Evolutionary conservation across 2,888 invertebrate genomes (phyloP).

Genomic region (Eulithis prunata): DNA sequence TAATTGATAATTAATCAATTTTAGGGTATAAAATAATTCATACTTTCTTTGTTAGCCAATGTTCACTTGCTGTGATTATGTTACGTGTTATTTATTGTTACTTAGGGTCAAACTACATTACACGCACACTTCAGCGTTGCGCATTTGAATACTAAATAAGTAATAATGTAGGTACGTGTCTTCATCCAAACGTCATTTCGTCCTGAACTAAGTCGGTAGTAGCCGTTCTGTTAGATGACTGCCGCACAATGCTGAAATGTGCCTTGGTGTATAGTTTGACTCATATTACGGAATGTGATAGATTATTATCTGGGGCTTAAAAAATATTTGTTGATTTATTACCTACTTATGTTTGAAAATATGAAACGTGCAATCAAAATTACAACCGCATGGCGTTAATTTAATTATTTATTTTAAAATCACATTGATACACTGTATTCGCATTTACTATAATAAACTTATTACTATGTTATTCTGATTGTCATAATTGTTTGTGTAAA

Average conservation of each 20-base stretch:
- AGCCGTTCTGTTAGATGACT: not conserved
- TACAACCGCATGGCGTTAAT: conserved; percentile 55
- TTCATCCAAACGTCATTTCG: not conserved
- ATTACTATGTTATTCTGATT: conserved; percentile 82
- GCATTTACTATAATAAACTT: conserved; percentile 77
- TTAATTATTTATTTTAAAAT: conserved; percentile 51
- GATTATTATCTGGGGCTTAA: conserved; percentile 68
- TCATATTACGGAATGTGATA: conserved; percentile 74
- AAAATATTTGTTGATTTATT: conserved; percentile 70
- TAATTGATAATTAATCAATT: conserved; percentile 82
- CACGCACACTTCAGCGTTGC: not conserved
- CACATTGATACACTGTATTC: conserved; percentile 71
- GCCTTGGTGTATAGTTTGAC: conserved; percentile 9
- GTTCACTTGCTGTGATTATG: conserved; percentile 83
- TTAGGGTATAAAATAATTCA: conserved; percentile 71
- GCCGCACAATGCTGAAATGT: conserved; percentile 2
- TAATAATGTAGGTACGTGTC: not conserved
- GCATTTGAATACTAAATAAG: not conserved
- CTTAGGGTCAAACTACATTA: conserved; percentile 48
- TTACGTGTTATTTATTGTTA: conserved; percentile 83
- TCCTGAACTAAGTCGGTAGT: not conserved
- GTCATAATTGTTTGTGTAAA: conserved; percentile 84
- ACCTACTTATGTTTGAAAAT: conserved; percentile 59
- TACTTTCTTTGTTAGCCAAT: conserved; percentile 83
- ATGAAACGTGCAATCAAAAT: conserved; percentile 59